These are phyloP conservation scores for Paramacrobiotus metropolitanus DNA, from an alignment of 1,140 invertebrate species.

Conservation along the genomic window DNA sequence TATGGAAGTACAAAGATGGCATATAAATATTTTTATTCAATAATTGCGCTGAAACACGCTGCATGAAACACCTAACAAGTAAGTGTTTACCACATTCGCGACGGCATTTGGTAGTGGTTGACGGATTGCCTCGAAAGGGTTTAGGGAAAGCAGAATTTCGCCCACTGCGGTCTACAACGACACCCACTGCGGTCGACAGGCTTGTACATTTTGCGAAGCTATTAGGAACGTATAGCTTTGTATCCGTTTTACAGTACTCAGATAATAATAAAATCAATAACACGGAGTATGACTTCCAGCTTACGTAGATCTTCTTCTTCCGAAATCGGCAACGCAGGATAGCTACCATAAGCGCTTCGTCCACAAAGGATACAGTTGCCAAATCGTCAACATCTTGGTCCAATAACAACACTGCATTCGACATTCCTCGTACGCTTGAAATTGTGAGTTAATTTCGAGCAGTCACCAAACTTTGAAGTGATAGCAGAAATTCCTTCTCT, in stretches of 20 bases:
- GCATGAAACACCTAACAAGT: not conserved
- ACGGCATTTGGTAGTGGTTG: not conserved
- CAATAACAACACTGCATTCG: not conserved
- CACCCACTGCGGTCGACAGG: too few species aligned
- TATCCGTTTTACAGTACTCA: too few species aligned
- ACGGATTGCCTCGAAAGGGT: not conserved
- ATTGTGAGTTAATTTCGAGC: not conserved
- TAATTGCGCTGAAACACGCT: not conserved
- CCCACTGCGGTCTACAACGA: not conserved
- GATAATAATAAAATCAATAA: too few species aligned
- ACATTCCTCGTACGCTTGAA: not conserved
- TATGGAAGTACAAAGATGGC: too few species aligned
- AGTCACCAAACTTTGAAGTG: not conserved
- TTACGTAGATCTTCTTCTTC: not conserved
- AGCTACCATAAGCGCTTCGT: not conserved
- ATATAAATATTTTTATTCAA: too few species aligned
- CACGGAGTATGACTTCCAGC: too few species aligned
- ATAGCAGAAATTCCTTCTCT: not conserved
- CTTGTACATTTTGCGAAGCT: too few species aligned
- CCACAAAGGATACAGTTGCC: not conserved
- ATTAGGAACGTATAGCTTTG: too few species aligned
- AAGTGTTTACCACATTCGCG: too few species aligned
- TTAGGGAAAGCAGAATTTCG: not conserved
- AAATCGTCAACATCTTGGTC: not conserved
- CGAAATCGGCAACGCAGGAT: not conserved